phyloP scores from a whole-genome alignment of 2,113 vertebrate species.

The Pomatorhinus ruficollis region DNA sequence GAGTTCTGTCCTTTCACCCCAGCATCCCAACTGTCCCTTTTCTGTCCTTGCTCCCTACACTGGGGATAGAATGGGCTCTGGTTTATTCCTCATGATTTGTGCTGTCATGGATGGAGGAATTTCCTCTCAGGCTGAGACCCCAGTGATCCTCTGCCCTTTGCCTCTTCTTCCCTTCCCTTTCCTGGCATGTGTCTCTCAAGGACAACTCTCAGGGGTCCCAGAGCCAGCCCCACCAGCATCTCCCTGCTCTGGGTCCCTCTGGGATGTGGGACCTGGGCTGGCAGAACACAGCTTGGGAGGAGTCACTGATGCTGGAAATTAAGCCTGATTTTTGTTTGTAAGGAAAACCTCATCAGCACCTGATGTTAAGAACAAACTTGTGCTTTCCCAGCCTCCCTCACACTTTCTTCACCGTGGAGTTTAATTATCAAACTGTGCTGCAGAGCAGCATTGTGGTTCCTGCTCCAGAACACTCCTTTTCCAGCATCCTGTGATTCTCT shows the following conservation, averaged over 20 bases:
- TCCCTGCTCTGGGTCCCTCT: background rate
- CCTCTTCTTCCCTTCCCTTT: background rate
- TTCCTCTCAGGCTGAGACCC: background rate
- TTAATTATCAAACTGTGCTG: background rate
- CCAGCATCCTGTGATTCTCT: background rate
- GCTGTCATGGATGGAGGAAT: too few relatives aligned
- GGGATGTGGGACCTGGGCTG: accelerated
- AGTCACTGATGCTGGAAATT: background rate
- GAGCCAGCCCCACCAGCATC: background rate
- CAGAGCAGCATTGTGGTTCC: background rate
- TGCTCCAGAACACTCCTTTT: background rate
- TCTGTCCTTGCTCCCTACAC: accelerated
- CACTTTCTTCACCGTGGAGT: background rate
- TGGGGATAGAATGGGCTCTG: background rate
- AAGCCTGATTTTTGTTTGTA: background rate
- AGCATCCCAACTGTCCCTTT: background rate
- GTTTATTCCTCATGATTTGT: background rate
- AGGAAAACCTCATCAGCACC: background rate
- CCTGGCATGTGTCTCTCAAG: background rate
- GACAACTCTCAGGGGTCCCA: background rate
- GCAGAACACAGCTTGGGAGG: background rate
- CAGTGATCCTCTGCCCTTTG: background rate
- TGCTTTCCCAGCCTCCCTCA: background rate
- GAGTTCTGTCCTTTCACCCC: background rate
- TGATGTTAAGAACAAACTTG: background rate